A percentile compares a stretch with the other conserved stretches of the same genome.
Conservation (phyloP, 2,888 invertebrate genomes). For the Ormyrus pomaceus region DNA sequence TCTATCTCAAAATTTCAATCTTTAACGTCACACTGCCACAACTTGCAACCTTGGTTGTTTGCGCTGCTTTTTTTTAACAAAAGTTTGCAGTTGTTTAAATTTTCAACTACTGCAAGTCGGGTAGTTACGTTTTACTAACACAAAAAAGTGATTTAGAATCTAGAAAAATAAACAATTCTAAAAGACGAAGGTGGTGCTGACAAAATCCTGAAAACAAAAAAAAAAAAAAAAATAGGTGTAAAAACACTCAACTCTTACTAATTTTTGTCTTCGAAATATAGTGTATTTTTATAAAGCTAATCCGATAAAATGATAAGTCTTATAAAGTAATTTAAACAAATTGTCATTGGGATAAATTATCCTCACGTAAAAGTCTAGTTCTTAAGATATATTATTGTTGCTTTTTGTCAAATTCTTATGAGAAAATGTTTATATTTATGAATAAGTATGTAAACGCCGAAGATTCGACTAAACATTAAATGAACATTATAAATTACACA, state of each 20-base stretch:
- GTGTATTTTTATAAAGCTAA: slow-evolving; percentile 45
- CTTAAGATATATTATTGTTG: slow-evolving; percentile 54
- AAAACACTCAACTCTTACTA: slow-evolving; percentile 4
- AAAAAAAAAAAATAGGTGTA: slow-evolving; percentile 32
- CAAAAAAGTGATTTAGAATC: slow-evolving; percentile 45
- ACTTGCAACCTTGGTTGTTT: slow-evolving; percentile 43
- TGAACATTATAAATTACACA: slow-evolving; percentile 34
- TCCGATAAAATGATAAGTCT: slow-evolving; percentile 6
- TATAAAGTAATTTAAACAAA: slow-evolving; percentile 8
- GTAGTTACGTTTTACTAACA: slow-evolving; percentile 54
- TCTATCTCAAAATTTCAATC: slow-evolving; percentile 16
- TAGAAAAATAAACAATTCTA: slow-evolving; percentile 39
- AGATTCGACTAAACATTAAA: slow-evolving; percentile 32
- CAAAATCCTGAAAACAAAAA: slow-evolving; percentile 31
- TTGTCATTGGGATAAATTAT: slow-evolving; percentile 20
- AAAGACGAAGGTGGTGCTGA: slow-evolving; percentile 56
- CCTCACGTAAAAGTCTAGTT: slow-evolving; percentile 29
- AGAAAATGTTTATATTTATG: slow-evolving; percentile 46
- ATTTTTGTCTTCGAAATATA: slow-evolving; percentile 32
- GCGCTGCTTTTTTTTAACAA: slow-evolving; percentile 50
- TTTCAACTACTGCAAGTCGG: slow-evolving; percentile 45
- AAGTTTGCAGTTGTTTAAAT: slow-evolving; percentile 48
- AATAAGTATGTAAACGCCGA: slow-evolving; percentile 48
- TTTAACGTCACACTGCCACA: slow-evolving; percentile 49
- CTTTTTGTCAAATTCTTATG: slow-evolving; percentile 49